Evolutionary conservation across 2,113 vertebrate genomes (phyloP).

Genomic region (Seriola quinqueradiata): DNA sequence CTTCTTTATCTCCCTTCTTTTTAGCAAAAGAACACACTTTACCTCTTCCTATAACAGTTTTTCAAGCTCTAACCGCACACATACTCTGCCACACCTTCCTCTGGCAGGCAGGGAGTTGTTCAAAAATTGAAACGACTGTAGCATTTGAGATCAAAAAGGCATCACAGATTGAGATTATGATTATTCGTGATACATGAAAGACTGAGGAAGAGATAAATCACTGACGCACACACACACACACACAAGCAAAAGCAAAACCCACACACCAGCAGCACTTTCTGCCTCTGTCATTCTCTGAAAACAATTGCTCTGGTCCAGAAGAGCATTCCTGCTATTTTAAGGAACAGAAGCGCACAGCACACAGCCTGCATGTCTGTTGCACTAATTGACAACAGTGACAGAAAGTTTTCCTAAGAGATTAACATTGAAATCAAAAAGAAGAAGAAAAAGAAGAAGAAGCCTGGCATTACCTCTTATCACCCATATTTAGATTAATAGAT

Average conservation of each 20-base stretch:
- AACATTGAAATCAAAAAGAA: not conserved
- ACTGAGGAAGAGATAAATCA: constrained; percentile 11
- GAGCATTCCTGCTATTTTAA: constrained; percentile 71
- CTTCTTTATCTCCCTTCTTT: no score
- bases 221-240: not conserved
- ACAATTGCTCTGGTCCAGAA: constrained; percentile 57
- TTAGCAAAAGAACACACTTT: not conserved
- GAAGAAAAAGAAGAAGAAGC: not conserved
- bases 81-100: not conserved
- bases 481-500: not conserved
- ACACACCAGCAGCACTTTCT: constrained; percentile 5
- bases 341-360: constrained; percentile 19
- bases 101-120: not conserved
- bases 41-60: not conserved
- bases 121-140: not conserved
- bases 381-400: constrained; percentile 35
- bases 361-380: constrained; percentile 33
- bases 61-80: not conserved
- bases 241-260: not conserved
- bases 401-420: not conserved
- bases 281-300: constrained; percentile 29
- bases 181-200: not conserved
- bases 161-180: not conserved
- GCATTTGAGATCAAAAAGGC: not conserved
- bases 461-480: not conserved